Conservation (phyloP, 1,140 invertebrate species). For the Drosophila rufa region DNA sequence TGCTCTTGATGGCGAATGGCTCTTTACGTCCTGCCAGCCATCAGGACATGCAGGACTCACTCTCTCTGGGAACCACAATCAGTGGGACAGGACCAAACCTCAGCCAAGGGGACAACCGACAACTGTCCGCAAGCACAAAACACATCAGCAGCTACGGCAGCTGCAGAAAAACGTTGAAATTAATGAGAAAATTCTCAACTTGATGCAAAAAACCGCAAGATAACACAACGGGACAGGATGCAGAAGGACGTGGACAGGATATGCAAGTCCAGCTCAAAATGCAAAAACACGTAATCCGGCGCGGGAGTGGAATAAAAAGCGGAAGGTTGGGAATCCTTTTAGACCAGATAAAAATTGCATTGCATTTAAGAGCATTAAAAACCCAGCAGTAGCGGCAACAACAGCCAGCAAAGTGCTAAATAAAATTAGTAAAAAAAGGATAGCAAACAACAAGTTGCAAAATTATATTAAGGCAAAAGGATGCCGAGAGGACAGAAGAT, state of each 20-base stretch:
- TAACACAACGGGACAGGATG: constrained; percentile 56
- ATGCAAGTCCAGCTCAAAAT: constrained; percentile 65
- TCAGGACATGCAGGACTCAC: neutral
- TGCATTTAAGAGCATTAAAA: constrained; percentile 75
- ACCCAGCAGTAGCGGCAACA: constrained; percentile 2
- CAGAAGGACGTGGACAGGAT: constrained; percentile 45
- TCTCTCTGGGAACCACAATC: constrained; percentile 33
- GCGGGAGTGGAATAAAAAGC: constrained; percentile 20
- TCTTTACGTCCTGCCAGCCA: neutral
- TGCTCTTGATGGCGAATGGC: constrained; percentile 26
- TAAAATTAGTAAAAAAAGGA: constrained; percentile 53
- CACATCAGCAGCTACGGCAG: constrained; percentile 67
- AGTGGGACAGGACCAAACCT: constrained; percentile 38
- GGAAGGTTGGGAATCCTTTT: constrained; percentile 41
- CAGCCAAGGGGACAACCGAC: constrained; percentile 39
- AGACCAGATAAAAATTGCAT: constrained; percentile 70
- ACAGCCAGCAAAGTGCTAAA: constrained; percentile 54
- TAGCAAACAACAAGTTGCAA: constrained; percentile 26
- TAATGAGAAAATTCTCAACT: constrained; percentile 82
- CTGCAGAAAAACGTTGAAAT: constrained; percentile 74
- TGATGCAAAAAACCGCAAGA: constrained; percentile 77
- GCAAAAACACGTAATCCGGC: constrained; percentile 66
- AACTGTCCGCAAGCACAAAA: constrained; percentile 72
- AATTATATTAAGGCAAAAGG: constrained; percentile 13
- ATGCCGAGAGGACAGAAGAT: constrained; percentile 9